A percentile compares a stretch with the other conserved stretches of the same genome.
Evolutionary conservation across 2,113 vertebrate species (phyloP).

Genomic region (Carassius gibelio): DNA sequence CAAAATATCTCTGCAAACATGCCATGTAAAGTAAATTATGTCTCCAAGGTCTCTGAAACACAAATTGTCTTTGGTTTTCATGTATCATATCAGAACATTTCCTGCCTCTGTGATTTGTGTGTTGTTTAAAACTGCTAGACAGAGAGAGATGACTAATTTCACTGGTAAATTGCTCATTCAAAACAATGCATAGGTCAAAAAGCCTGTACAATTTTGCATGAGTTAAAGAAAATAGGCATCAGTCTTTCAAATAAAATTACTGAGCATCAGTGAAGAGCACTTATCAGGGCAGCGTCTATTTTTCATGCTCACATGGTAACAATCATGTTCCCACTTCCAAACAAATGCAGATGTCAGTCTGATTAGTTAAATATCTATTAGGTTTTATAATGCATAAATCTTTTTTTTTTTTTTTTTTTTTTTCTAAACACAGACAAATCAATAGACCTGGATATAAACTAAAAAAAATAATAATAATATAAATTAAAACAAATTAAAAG

Average conservation of each 20-base stretch:
- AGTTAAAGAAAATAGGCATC: not conserved
- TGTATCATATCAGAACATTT: not conserved
- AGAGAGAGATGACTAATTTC: not conserved
- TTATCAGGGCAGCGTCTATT: not conserved
- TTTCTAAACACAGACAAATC: not conserved
- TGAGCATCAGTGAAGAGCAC: not conserved
- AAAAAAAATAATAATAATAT: not conserved
- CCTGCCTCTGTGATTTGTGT: not conserved
- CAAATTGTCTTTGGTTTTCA: not conserved
- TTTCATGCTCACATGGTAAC: not conserved
- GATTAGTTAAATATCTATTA: conserved; percentile 16
- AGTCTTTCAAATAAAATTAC: conserved; percentile 1
- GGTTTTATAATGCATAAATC: conserved; percentile 38
- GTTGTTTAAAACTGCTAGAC: not conserved
- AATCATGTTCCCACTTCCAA: not conserved
- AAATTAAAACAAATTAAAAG: not conserved
- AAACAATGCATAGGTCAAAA: not conserved
- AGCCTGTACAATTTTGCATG: no score
- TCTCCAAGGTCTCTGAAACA: not conserved
- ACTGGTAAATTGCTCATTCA: not conserved
- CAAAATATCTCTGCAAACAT: not conserved
- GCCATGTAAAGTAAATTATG: not conserved
- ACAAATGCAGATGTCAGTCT: conserved; percentile 30
- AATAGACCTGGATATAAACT: conserved; percentile 2
- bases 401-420: not conserved